phyloP scores from a whole-genome alignment of 2,113 vertebrate genomes.

The Sturnira hondurensis region DNA sequence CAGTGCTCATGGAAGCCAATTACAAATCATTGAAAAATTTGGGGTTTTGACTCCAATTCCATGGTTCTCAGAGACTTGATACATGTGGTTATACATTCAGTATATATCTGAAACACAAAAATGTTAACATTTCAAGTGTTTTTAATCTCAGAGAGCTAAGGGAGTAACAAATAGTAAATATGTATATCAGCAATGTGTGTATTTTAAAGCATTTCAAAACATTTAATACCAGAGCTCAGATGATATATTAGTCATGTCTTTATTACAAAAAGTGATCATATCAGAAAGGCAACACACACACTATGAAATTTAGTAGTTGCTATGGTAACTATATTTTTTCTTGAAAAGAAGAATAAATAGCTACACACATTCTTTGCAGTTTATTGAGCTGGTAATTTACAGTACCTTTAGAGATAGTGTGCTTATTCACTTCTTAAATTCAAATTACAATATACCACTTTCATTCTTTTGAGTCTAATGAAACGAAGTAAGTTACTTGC shows the following conservation, averaged over 20 bases:
- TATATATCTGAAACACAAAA: conserved; percentile 29
- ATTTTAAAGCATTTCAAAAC: conserved; percentile 61
- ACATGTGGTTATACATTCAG: not conserved
- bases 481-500: conserved; percentile 31
- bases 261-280: conserved; percentile 53
- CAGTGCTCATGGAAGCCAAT: not conserved
- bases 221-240: conserved; percentile 59
- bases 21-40: conserved; percentile 26
- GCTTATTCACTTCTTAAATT: conserved; percentile 25
- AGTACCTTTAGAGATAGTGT: conserved; percentile 30
- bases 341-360: conserved; percentile 74
- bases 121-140: conserved; percentile 15
- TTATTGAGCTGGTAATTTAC: conserved; percentile 69
- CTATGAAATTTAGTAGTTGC: conserved; percentile 71
- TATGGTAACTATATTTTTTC: conserved; percentile 73
- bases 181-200: not conserved
- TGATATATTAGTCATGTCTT: conserved; percentile 36
- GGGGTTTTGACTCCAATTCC: not conserved
- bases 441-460: conserved; percentile 4
- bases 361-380: conserved; percentile 64
- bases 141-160: conserved; percentile 28
- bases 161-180: conserved; percentile 30
- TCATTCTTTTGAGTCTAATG: conserved; percentile 7
- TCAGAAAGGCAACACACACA: conserved; percentile 56
- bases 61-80: not conserved